A percentile compares a stretch with the other conserved stretches of the same genome.
Conservation (phyloP, 2,113 vertebrate genomes). For the Neodon shergylaensis region DNA sequence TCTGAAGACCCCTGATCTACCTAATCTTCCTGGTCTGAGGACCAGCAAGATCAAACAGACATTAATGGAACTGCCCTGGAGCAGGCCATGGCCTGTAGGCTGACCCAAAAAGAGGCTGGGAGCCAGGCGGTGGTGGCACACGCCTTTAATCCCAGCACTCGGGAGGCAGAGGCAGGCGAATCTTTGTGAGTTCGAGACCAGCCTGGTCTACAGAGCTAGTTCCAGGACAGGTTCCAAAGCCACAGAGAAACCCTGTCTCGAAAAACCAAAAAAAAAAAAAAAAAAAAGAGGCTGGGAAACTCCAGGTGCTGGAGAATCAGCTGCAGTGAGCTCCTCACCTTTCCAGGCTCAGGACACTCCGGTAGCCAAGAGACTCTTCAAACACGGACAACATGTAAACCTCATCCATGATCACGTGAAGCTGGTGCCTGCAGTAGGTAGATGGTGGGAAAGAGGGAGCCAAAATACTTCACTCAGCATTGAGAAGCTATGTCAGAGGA, state of each 20-base stretch:
- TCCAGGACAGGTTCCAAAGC: no score
- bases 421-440: slow-evolving; percentile 55
- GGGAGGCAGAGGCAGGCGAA: no score
- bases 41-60: not conserved
- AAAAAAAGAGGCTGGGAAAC: no score
- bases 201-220: no score
- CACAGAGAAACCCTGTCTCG: no score
- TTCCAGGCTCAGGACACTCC: slow-evolving; percentile 93
- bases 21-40: not conserved
- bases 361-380: slow-evolving; percentile 89
- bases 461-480: no score
- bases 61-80: not conserved
- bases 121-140: no score
- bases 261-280: no score
- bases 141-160: no score
- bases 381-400: slow-evolving; percentile 98
- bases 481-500: no score
- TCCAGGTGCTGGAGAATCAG: accelerated
- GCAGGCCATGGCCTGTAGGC: not conserved
- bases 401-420: slow-evolving; percentile 96
- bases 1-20: not conserved
- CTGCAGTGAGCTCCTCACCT: slow-evolving; percentile 85
- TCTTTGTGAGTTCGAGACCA: no score
- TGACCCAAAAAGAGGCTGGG: not conserved
- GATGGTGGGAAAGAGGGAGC: not conserved